Conservation (phyloP, 2,113 vertebrate species). For the Bubo blakistoni region DNA sequence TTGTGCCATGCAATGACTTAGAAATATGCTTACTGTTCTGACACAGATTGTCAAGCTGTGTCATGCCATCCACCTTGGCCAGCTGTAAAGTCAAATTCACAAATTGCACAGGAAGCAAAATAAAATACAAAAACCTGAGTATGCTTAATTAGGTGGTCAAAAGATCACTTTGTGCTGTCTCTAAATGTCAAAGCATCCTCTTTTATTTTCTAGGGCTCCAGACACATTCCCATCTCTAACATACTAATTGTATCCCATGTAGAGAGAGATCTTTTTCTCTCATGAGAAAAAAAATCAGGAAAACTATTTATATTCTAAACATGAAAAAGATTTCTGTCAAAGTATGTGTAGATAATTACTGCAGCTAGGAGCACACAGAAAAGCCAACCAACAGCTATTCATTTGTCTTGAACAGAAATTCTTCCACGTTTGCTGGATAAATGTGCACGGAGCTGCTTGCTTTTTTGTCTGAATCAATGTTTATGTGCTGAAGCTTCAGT, state of each 20-base stretch:
- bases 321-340: background rate
- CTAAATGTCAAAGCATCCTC: background rate
- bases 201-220: background rate
- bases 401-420: background rate
- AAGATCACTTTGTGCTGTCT: background rate
- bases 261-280: background rate
- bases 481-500: background rate
- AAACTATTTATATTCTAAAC: background rate
- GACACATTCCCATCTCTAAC: background rate
- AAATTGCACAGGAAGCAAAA: background rate
- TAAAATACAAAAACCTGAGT: background rate
- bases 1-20: background rate
- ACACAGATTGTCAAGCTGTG: conserved; percentile 1
- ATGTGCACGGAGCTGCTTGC: background rate
- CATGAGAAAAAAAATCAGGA: background rate
- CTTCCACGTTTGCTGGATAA: background rate
- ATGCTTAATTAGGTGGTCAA: conserved; percentile 5
- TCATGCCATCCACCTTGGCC: background rate
- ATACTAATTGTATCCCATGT: background rate
- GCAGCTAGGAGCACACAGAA: background rate
- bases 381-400: background rate
- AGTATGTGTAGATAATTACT: background rate
- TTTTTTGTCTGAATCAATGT: background rate
- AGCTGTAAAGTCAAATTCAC: background rate
- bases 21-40: background rate